Evolutionary conservation across 1,140 invertebrate species (phyloP), one percentile per base, ranked within the genome.

Genomic region (Oscheius sp.): DNA sequence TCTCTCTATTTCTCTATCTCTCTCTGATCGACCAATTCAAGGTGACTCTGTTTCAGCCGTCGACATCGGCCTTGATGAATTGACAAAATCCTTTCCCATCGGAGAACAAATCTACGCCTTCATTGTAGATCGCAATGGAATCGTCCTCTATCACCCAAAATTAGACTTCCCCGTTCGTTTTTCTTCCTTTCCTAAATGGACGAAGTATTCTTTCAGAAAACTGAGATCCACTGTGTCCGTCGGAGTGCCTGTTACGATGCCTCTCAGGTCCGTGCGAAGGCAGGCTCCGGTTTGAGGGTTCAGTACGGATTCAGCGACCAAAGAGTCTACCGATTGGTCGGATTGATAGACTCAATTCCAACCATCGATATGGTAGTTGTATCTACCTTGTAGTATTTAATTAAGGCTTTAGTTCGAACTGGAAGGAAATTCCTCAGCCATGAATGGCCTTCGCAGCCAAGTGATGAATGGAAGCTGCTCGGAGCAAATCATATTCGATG

Each of bases 111-210:
- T 79, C 18, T 78, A 81, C 61, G 69, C 70, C 10, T 84, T 84
- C 71, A 58, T 84, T 26, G 69, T 84, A 18, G 82, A 83, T 55
- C 82, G 84, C 69, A 84, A 83, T 63, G 82, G 81, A 69, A 77
- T 83, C 42, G 74, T 83, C 10, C 68, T 83, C 45, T 83, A 75
- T 59, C 82, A 83, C 77, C 81, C 81, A 23, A 70, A 68, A 20
- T 68, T 74, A 10, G 70, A 66, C n/a, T 61, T 76, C 45, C 80
- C 80, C 7, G 77, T 78, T 49, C 66, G 71, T 61, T 35, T 18
- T 3, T 65, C n/a, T 1, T 52, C 67, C 46, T 28, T 55, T 7
- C 28, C 13, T 36, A 3, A 26, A 2, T 15, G 7, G 18, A n/a
- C 31, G 52, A n/a, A 31, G 13, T 26, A 35, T 70, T 55, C 28